A percentile compares a stretch with the other conserved stretches of the same genome.
phyloP scores from a whole-genome alignment of 2,888 invertebrate genomes.

The Lumbricus terrestris region DNA sequence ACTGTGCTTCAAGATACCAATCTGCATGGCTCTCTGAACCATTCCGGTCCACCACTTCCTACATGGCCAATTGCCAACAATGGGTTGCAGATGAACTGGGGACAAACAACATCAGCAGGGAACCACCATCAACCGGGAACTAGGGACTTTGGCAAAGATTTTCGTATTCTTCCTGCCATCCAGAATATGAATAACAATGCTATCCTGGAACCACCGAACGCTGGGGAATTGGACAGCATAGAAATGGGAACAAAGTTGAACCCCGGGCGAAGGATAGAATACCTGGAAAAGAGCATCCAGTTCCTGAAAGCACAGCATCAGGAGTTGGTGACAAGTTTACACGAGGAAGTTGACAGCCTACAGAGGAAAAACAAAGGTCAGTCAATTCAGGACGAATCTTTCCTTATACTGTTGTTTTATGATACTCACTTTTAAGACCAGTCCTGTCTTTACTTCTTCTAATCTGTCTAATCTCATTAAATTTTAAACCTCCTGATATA shows the following conservation, averaged over 20 bases:
- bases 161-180: neutral
- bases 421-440: constrained; percentile 24
- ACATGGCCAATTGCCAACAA: neutral
- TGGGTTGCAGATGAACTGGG: constrained; percentile 12
- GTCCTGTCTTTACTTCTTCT: neutral
- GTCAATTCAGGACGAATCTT: neutral
- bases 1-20: neutral
- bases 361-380: constrained; percentile 56
- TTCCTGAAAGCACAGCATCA: constrained; percentile 54
- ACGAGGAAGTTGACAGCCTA: constrained; percentile 55
- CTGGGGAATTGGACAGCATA: neutral
- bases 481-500: too few relatives aligned
- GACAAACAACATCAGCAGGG: neutral
- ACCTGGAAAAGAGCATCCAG: constrained; percentile 52
- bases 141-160: neutral
- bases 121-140: neutral
- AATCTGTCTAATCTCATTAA: too few relatives aligned
- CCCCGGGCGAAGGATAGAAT: constrained; percentile 30
- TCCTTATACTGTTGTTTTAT: too few relatives aligned
- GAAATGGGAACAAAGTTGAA: constrained; percentile 22
- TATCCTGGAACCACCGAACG: neutral
- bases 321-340: constrained; percentile 52
- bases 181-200: neutral
- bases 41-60: neutral
- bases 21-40: constrained; percentile 9